Evolutionary conservation across 2,113 vertebrate species (phyloP), one percentile per base, ranked within the genome.

Genomic region (Microcebus jonahi): DNA sequence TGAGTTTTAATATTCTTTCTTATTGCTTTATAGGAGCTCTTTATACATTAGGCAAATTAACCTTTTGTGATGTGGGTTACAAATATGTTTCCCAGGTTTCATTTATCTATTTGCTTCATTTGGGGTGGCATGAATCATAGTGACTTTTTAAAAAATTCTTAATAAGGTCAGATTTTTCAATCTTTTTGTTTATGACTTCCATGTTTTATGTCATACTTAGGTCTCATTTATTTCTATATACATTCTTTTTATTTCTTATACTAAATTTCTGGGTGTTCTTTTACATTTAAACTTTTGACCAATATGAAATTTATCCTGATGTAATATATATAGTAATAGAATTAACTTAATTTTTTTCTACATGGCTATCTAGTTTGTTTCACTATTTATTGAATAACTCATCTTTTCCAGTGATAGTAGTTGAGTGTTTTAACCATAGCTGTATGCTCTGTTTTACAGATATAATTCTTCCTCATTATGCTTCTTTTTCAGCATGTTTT

Each of bases 231-330:
- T n/a, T n/a, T n/a, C n/a, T n/a, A n/a, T n/a, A n/a, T 45, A 36
- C 21, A 80, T 76, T 63, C 14, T 27, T 88, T 27, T 63, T 36
- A 57, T 84, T 67, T 76, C 34, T 85, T 55, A 63, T 21, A 42
- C n/a, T 93, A 82, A 77, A 76, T 86, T 63, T 95, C 76, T 59
- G 13, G 42, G 36, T 45, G 57, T 31, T 50, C 25, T 57, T 93
- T 36, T 77, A 75, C 70, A 82, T 68, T 85, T 88, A 94, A 59
- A 73, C 50, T 5, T 81, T 83, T 96, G 73, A 73, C 15, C 9
- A n/a, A 71, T 27, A 84, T 94, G 63, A 93, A 86, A 92, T 89
- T 79, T 71, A 75, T 50, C 45, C 59, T 94, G 42, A 13, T 71
- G 23, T 53, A 31, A 77, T n/a, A 59, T 14, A 77, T n/a, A 13